Conservation (phyloP, 2,113 vertebrate genomes). For the Acinonyx jubatus region DNA sequence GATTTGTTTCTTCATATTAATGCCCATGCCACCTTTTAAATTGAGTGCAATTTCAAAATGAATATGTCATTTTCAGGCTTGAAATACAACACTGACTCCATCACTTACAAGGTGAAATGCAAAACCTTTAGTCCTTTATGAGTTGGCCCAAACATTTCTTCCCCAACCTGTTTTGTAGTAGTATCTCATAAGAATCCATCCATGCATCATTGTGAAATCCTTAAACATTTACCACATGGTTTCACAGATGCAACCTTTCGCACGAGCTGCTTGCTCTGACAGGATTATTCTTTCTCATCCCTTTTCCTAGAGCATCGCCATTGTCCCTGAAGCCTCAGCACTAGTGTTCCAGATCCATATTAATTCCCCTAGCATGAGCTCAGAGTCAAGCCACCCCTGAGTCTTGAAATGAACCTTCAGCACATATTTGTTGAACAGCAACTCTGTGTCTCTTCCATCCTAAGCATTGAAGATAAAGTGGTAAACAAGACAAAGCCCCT, state of each 20-base stretch:
- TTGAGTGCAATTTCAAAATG: neutral
- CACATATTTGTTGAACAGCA: too few relatives aligned
- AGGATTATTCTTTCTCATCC: neutral
- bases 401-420: neutral
- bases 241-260: neutral
- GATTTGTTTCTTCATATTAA: neutral
- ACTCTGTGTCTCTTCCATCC: neutral
- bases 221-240: neutral
- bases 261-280: neutral
- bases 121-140: neutral
- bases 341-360: neutral
- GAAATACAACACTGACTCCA: neutral
- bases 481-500: neutral
- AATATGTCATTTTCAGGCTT: neutral
- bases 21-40: neutral
- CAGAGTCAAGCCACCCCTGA: neutral
- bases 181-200: neutral
- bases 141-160: neutral
- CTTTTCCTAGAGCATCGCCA: neutral
- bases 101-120: neutral
- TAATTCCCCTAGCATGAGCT: accelerated
- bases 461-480: neutral
- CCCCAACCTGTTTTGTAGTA: neutral
- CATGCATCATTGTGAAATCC: neutral
- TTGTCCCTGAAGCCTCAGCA: neutral